Conservation (phyloP, 30 jellyfish, hydroid and myxozoan species). For the Turritopsis rubra region DNA sequence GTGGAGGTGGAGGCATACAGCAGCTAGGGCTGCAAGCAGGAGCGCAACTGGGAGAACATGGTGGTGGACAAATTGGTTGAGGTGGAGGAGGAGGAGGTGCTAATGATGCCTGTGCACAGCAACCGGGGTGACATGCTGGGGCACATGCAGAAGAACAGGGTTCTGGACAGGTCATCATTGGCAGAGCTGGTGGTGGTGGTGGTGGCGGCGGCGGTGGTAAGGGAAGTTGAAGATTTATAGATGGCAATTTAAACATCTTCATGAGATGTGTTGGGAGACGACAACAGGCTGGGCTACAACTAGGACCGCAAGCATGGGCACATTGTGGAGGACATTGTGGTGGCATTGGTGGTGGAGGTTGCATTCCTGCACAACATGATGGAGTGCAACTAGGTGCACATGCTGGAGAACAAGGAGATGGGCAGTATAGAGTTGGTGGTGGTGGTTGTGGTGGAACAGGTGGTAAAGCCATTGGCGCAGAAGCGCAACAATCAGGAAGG, state of each 20-base stretch:
- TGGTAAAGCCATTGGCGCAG: constrained; percentile 16
- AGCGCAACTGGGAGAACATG: constrained; percentile 19
- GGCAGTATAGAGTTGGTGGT: constrained; percentile 48
- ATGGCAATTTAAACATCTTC: constrained; percentile 1
- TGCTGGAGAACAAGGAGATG: constrained; percentile 69
- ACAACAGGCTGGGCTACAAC: constrained; percentile 65
- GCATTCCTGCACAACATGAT: constrained; percentile 75
- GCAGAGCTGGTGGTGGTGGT: constrained; percentile 77
- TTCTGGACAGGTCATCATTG: constrained; percentile 28
- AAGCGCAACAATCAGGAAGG: constrained; percentile 57
- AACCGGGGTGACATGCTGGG: not conserved
- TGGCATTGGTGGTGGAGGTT: constrained; percentile 80
- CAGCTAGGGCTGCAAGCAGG: constrained; percentile 39
- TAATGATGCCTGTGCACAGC: not conserved
- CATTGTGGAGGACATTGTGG: constrained; percentile 61
- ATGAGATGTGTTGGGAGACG: constrained; percentile 16
- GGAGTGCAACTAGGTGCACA: constrained; percentile 96
- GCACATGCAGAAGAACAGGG: constrained; percentile 13
- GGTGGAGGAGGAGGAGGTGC: constrained; percentile 27
- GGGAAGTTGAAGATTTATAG: not conserved
- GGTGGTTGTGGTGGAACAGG: constrained; percentile 56
- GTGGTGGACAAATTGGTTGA: constrained; percentile 2
- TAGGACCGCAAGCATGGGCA: constrained; percentile 45
- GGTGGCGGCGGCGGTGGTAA: constrained; percentile 36
- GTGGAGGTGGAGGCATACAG: constrained; percentile 29